These are phyloP conservation scores for Brachionus koreanus DNA, from an alignment of 1,140 invertebrate genomes.

Conservation along the genomic window DNA sequence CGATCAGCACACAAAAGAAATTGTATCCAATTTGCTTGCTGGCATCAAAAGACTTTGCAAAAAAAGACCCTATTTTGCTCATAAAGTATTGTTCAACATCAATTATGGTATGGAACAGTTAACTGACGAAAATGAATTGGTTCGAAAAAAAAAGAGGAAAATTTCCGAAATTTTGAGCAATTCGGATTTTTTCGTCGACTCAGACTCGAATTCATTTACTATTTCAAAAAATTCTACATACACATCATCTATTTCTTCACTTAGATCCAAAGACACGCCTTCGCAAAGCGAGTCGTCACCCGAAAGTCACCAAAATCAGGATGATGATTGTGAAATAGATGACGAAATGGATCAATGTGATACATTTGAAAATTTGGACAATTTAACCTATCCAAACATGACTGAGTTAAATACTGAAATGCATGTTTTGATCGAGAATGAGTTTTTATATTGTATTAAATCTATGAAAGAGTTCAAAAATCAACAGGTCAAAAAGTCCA, in stretches of 20 bases:
- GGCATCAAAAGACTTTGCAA: conserved; percentile 18
- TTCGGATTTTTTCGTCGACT: background rate
- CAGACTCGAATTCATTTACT: conserved; percentile 3
- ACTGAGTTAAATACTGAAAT: conserved; percentile 2
- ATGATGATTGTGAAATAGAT: background rate
- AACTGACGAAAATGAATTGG: background rate
- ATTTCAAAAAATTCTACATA: background rate
- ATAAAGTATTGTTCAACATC: conserved; percentile 35
- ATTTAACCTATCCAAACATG: background rate
- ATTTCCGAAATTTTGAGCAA: background rate
- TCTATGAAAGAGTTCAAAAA: conserved; percentile 1
- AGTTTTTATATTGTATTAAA: conserved; percentile 33
- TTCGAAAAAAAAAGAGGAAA: background rate
- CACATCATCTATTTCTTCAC: conserved; percentile 26
- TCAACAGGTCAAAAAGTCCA: background rate
- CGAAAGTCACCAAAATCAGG: background rate
- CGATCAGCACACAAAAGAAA: conserved; percentile 25
- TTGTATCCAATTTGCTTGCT: conserved; percentile 26
- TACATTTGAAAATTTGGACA: background rate
- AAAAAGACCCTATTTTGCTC: conserved; percentile 4
- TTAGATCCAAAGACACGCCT: background rate
- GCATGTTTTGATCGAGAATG: conserved; percentile 6
- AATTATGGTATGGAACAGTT: background rate
- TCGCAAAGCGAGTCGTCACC: background rate
- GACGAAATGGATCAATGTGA: background rate